Conservation (phyloP, 2,888 invertebrate genomes). For the Erebia ligea region DNA sequence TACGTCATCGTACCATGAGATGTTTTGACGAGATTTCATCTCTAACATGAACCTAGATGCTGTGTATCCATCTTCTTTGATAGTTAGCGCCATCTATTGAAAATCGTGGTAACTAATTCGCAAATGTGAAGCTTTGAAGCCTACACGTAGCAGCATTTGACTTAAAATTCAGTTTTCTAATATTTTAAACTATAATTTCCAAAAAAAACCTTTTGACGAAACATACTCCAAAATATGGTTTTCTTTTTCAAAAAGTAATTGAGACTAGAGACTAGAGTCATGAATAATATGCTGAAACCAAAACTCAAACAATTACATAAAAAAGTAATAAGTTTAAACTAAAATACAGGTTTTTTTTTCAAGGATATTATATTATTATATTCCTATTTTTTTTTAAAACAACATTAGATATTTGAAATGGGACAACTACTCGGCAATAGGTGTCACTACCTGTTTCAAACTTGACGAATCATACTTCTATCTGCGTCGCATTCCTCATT, state of each 20-base stretch:
- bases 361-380: background rate
- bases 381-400: background rate
- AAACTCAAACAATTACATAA: too few species aligned
- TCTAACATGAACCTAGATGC: background rate
- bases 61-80: background rate
- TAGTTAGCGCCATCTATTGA: slow-evolving; percentile 1
- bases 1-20: background rate
- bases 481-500: too few species aligned
- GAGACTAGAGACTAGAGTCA: too few species aligned
- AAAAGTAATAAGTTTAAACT: background rate
- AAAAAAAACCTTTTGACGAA: too few species aligned
- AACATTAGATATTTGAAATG: too few species aligned
- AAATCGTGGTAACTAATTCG: background rate
- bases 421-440: background rate
- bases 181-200: too few species aligned
- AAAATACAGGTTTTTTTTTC: background rate
- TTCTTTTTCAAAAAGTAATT: too few species aligned
- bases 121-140: background rate
- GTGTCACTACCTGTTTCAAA: slow-evolving; percentile 3
- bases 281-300: too few species aligned
- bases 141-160: background rate
- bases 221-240: too few species aligned
- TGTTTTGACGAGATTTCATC: background rate
- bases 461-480: background rate
- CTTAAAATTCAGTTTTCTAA: too few species aligned